phyloP scores from a whole-genome alignment of 2,888 invertebrate species.

The Macrophya annulata region DNA sequence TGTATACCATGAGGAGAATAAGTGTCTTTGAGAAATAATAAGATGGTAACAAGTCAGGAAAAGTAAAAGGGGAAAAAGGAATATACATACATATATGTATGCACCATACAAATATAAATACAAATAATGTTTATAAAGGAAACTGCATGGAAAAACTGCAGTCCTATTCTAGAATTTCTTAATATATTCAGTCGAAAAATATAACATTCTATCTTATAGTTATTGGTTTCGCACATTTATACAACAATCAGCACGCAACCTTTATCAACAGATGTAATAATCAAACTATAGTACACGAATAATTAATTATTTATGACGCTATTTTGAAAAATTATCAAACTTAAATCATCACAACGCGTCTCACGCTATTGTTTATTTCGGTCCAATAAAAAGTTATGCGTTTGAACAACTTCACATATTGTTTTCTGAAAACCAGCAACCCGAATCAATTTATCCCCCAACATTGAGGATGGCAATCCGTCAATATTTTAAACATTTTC shows the following conservation, averaged over 20 bases:
- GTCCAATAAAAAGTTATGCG: constrained; percentile 32
- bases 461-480: too few relatives aligned
- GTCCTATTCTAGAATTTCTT: constrained; percentile 23
- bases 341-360: background rate
- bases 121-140: constrained; percentile 24
- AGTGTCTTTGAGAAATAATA: constrained; percentile 46
- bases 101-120: background rate
- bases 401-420: background rate
- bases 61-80: background rate
- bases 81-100: background rate
- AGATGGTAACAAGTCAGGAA: background rate
- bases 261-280: constrained; percentile 37
- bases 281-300: constrained; percentile 27
- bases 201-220: background rate
- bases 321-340: constrained; percentile 13
- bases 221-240: constrained; percentile 21
- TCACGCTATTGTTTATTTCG: constrained; percentile 15
- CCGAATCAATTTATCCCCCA: background rate
- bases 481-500: background rate
- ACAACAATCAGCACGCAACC: constrained; percentile 22
- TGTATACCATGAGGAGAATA: constrained; percentile 27
- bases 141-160: constrained; percentile 17
- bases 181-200: constrained; percentile 41
- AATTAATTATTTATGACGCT: constrained; percentile 19
- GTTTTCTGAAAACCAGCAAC: background rate